phyloP scores from a whole-genome alignment of 2,888 invertebrate genomes.

The Heliconius charithonia region DNA sequence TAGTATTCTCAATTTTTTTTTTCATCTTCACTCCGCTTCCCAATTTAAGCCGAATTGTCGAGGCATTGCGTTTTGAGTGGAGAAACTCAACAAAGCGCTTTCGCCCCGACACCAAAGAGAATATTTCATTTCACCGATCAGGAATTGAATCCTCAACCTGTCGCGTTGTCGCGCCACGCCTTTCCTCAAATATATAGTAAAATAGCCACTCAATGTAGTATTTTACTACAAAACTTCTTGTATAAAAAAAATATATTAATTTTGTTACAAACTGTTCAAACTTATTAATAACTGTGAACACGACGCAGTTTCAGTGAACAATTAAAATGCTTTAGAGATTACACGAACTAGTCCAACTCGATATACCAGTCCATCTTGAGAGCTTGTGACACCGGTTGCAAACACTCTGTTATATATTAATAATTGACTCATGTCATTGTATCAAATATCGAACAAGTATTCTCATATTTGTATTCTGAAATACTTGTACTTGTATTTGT shows the following conservation, averaged over 20 bases:
- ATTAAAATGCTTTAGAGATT: constrained; percentile 37
- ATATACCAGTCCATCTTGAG: constrained; percentile 39
- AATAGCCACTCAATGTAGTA: neutral
- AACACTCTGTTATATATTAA: constrained; percentile 8
- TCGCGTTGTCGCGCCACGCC: too few species aligned
- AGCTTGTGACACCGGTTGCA: constrained; percentile 43
- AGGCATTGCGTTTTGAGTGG: too few species aligned
- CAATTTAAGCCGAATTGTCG: too few species aligned
- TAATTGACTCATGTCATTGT: constrained; percentile 6
- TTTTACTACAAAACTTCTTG: too few species aligned
- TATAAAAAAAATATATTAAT: neutral
- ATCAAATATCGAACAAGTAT: constrained; percentile 3
- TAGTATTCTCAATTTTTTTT: too few species aligned
- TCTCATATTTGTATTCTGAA: neutral
- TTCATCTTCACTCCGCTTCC: too few species aligned
- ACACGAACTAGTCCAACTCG: constrained; percentile 44
- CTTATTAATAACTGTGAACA: neutral
- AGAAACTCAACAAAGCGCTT: too few species aligned
- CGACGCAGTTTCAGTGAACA: constrained; percentile 9
- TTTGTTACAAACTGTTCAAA: neutral
- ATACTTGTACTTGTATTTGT: neutral
- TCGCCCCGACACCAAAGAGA: too few species aligned
- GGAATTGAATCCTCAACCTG: too few species aligned
- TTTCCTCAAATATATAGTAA: too few species aligned
- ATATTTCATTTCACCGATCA: too few species aligned